These are phyloP conservation scores for Hippoglossus stenolepis DNA, from an alignment of 2,113 vertebrate species.

Conservation along the genomic window DNA sequence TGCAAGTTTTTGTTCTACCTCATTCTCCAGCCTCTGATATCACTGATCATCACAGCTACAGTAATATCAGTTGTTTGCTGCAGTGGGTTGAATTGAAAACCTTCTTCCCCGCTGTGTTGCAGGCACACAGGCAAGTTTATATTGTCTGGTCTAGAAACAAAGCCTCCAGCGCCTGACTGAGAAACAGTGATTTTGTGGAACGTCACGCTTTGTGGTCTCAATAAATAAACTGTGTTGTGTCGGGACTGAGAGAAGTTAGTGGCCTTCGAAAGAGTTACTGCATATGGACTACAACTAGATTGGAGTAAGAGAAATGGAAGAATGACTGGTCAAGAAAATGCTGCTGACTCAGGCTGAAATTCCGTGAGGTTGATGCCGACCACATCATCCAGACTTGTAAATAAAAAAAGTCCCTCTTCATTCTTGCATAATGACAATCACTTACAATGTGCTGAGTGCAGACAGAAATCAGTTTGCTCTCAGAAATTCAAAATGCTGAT, in stretches of 20 bases:
- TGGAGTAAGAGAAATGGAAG: not conserved
- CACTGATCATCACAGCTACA: not conserved
- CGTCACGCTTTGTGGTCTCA: not conserved
- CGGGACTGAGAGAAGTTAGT: not conserved
- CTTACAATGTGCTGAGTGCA: not conserved
- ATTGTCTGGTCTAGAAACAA: not conserved
- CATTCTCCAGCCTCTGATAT: not conserved
- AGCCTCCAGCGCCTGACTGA: not conserved
- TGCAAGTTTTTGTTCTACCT: slow-evolving; percentile 11
- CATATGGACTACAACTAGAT: not conserved
- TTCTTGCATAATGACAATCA: slow-evolving; percentile 23
- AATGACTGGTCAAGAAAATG: not conserved
- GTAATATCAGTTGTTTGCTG: not conserved
- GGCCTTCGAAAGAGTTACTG: not conserved
- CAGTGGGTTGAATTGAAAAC: not conserved
- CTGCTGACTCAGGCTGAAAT: not conserved
- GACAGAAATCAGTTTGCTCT: slow-evolving; percentile 3
- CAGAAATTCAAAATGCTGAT: slow-evolving; percentile 17
- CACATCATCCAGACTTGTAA: slow-evolving; percentile 30
- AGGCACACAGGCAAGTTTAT: not conserved
- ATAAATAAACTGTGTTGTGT: not conserved
- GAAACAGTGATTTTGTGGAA: not conserved
- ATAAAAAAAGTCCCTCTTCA: slow-evolving; percentile 29
- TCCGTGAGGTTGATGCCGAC: slow-evolving; percentile 9
- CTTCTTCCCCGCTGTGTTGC: not conserved